Evolutionary conservation across 92 coral and sea anemone genomes (phyloP).

Genomic region (Pocillopora grandis): DNA sequence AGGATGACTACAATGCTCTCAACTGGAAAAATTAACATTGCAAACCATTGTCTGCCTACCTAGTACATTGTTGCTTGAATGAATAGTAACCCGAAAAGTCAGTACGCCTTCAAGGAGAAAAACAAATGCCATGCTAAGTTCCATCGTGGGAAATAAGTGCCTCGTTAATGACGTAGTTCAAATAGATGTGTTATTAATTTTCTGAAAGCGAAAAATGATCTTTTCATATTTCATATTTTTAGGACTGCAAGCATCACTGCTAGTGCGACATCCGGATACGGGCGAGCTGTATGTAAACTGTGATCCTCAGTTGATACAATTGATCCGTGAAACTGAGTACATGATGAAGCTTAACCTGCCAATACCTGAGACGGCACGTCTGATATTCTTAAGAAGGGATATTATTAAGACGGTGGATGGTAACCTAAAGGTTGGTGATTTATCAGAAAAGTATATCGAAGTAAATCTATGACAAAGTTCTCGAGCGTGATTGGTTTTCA

Average conservation of each 20-base stretch:
- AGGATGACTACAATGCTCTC: no score
- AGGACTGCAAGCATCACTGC: constrained; percentile 83
- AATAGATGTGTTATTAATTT: not conserved
- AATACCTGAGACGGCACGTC: constrained; percentile 74
- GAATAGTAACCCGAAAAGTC: no score
- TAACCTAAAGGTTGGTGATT: constrained; percentile 57
- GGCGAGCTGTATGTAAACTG: constrained; percentile 74
- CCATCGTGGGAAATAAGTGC: no score
- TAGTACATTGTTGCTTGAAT: no score
- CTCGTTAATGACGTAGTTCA: not conserved
- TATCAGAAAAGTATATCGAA: no score
- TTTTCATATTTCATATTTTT: not conserved
- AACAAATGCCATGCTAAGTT: no score
- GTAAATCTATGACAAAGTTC: no score
- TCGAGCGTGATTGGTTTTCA: no score
- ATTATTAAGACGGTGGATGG: constrained; percentile 57
- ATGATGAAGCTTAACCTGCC: constrained; percentile 81
- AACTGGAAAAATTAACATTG: no score
- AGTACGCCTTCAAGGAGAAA: no score
- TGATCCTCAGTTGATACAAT: constrained; percentile 78
- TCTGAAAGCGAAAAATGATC: no score
- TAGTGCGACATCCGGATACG: constrained; percentile 77
- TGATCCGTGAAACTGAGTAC: constrained; percentile 88
- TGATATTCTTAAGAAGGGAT: constrained; percentile 59
- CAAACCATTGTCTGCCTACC: no score